Conservation (phyloP, 2,113 vertebrate species). For the Prunella fulvescens region DNA sequence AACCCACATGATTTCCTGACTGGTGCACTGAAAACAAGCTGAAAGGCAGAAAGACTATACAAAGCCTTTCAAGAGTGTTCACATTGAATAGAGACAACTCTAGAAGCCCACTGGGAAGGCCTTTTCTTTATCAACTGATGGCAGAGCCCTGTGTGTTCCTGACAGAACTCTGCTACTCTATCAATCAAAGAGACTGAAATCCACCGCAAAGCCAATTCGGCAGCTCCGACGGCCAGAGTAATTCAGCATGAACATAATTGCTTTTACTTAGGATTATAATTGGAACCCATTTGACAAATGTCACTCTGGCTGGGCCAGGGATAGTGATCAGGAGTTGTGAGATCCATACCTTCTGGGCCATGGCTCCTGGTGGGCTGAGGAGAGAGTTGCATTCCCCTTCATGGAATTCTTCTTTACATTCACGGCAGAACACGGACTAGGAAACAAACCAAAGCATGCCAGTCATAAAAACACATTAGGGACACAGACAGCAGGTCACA, state of each 20-base stretch:
- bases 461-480: conserved; percentile 4
- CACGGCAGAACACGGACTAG: conserved; percentile 83
- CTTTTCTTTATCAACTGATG: background rate
- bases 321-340: background rate
- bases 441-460: conserved; percentile 17
- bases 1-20: background rate
- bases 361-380: background rate
- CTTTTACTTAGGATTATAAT: conserved; percentile 24
- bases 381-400: conserved; percentile 69
- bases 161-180: background rate
- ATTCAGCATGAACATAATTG: background rate
- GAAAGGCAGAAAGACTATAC: background rate
- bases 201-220: background rate
- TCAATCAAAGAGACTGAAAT: conserved; percentile 23
- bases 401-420: conserved; percentile 83
- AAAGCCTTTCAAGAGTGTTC: background rate
- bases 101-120: background rate
- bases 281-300: background rate
- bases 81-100: background rate
- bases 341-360: conserved; percentile 53
- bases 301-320: background rate
- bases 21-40: background rate
- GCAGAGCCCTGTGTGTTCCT: background rate
- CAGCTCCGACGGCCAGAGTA: background rate
- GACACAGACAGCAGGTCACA: conserved; percentile 1